phyloP scores from a whole-genome alignment of 2,113 vertebrate genomes.

The Platysternon megacephalum region DNA sequence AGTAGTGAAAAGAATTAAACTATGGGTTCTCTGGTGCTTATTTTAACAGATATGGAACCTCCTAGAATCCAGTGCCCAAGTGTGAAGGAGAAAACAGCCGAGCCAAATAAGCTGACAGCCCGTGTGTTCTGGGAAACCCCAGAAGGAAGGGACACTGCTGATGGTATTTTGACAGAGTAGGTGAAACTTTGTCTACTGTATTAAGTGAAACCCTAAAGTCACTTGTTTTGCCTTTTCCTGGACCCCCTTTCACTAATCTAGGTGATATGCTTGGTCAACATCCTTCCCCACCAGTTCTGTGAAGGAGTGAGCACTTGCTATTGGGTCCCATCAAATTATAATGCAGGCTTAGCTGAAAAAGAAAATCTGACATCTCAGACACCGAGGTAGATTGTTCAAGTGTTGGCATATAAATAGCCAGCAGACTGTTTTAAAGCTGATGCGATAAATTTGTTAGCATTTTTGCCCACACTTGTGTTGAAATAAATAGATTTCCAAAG shows the following conservation, averaged over 20 bases:
- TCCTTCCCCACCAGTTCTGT: not conserved
- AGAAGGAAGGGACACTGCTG: conserved; percentile 94
- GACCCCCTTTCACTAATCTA: not conserved
- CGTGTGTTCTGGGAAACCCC: conserved; percentile 96
- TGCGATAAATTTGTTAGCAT: not conserved
- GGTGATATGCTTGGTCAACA: not conserved
- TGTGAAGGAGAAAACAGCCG: conserved; percentile 92
- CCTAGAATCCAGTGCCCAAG: conserved; percentile 95
- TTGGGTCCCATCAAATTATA: not conserved
- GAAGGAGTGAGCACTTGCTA: not conserved
- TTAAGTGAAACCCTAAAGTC: not conserved
- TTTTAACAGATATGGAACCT: conserved; percentile 86
- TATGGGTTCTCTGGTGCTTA: not conserved
- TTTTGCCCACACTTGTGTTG: not conserved
- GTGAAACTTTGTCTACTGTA: conserved; percentile 55
- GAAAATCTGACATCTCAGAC: not conserved
- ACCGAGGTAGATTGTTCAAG: not conserved
- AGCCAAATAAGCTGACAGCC: conserved; percentile 94
- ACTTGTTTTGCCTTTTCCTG: not conserved
- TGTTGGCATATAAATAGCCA: not conserved
- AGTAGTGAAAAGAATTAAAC: not conserved
- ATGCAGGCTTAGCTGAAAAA: not conserved
- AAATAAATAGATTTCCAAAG: not conserved
- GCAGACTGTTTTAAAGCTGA: not conserved
- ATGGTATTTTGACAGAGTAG: conserved; percentile 98